These are phyloP conservation scores for Hippocampus abdominalis DNA, from an alignment of 2,113 vertebrate species.

Conservation along the genomic window DNA sequence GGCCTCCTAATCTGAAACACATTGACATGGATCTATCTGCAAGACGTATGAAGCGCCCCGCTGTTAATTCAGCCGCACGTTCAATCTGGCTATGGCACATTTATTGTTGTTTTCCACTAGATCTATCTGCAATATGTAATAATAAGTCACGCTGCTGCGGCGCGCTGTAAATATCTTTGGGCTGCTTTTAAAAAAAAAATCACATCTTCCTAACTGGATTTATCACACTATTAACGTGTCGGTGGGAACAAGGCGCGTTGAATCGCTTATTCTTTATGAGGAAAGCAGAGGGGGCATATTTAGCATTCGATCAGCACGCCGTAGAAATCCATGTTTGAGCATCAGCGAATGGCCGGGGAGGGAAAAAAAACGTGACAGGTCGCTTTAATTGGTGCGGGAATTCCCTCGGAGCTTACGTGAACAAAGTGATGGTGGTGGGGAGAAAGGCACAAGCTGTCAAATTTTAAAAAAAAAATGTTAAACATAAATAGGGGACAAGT, in stretches of 20 bases:
- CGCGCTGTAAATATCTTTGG: slow-evolving; percentile 16
- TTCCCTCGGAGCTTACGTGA: slow-evolving; percentile 36
- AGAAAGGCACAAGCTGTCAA: slow-evolving; percentile 21
- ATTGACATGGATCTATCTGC: slow-evolving; percentile 50
- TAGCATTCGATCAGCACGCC: slow-evolving; percentile 25
- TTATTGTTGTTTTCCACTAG: slow-evolving; percentile 5
- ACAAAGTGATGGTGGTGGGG: slow-evolving; percentile 39
- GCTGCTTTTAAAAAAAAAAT: slow-evolving; percentile 34
- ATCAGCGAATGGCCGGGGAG: slow-evolving; percentile 37
- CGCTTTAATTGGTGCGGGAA: slow-evolving; percentile 41
- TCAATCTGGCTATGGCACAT: neutral
- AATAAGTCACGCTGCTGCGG: slow-evolving; percentile 8
- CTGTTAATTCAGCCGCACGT: slow-evolving; percentile 3
- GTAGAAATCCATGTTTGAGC: slow-evolving; percentile 31
- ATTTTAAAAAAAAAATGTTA: slow-evolving; percentile 16
- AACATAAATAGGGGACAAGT: slow-evolving; percentile 18
- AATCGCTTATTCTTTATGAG: slow-evolving; percentile 39
- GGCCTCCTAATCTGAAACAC: slow-evolving; percentile 51
- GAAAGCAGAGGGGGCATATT: slow-evolving; percentile 28
- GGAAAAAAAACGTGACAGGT: slow-evolving; percentile 37
- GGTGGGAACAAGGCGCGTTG: slow-evolving; percentile 31
- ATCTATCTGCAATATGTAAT: slow-evolving; percentile 3
- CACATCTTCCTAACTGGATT: slow-evolving; percentile 32
- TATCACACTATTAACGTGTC: slow-evolving; percentile 46
- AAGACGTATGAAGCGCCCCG: slow-evolving; percentile 18